Evolutionary conservation across 2,797 vertebrate species (phyloP).

Genomic region (Acrocephalus scirpaceus): DNA sequence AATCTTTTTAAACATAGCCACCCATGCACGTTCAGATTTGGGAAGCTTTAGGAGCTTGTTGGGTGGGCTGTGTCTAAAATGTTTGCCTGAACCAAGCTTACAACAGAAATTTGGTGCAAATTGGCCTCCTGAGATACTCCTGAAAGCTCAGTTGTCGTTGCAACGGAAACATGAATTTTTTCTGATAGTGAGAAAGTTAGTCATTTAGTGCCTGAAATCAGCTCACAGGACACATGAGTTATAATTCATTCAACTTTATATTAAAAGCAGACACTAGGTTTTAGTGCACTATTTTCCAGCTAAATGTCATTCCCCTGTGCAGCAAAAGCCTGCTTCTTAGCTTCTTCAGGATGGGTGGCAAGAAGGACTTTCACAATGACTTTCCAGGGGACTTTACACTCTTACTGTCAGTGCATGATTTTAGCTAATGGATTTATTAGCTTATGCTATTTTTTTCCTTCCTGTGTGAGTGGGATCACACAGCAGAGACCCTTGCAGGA

Average conservation of each 20-base stretch:
- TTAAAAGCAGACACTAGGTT: not conserved
- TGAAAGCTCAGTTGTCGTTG: not conserved
- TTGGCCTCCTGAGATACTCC: not conserved
- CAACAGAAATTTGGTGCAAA: not conserved
- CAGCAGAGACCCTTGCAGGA: not conserved
- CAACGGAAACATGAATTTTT: not conserved
- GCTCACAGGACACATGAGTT: not conserved
- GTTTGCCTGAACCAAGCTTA: not conserved
- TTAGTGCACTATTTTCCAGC: not conserved
- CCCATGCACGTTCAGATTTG: accelerated
- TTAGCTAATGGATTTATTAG: slow-evolving; percentile 7
- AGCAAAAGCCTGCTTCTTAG: not conserved
- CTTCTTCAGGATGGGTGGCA: not conserved
- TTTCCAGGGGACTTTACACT: not conserved
- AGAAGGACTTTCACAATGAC: not conserved
- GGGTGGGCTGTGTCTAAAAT: not conserved
- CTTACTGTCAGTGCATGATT: not conserved
- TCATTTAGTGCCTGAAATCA: not conserved
- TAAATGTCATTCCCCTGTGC: not conserved
- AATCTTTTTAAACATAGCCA: not conserved
- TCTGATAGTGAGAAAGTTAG: not conserved
- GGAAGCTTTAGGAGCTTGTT: not conserved
- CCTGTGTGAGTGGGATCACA: not conserved
- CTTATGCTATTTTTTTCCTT: not conserved
- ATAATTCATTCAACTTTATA: not conserved